These are phyloP conservation scores for Mionectes olivaceus DNA, from an alignment of 2,797 vertebrate species.

Conservation along the genomic window DNA sequence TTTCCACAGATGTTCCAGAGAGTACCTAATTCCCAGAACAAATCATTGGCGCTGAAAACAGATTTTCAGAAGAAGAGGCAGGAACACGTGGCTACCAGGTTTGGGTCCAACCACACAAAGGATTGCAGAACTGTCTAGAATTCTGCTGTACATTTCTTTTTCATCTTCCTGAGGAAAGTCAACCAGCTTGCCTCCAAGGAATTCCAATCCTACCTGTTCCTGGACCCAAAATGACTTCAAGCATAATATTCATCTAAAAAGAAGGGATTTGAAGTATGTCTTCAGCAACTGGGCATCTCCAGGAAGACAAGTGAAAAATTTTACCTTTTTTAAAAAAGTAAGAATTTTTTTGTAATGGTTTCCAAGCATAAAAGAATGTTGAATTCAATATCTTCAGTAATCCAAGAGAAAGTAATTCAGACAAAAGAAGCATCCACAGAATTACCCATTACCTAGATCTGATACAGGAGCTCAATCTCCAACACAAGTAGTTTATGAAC, in stretches of 20 bases:
- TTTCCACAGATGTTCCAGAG: slow-evolving; percentile 40
- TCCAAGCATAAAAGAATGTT: neutral
- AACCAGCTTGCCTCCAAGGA: neutral
- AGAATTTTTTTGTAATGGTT: neutral
- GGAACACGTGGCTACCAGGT: neutral
- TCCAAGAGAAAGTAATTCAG: neutral
- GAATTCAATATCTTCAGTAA: neutral
- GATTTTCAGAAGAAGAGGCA: neutral
- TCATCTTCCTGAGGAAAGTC: neutral
- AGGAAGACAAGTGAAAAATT: neutral
- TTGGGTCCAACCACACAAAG: neutral
- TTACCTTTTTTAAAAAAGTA: neutral
- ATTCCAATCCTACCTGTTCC: neutral
- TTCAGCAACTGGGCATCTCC: neutral
- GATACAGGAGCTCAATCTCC: neutral
- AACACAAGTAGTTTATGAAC: neutral
- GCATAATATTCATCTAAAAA: neutral
- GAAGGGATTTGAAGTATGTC: neutral
- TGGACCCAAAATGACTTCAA: neutral
- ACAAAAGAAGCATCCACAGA: neutral
- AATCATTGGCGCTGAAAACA: neutral
- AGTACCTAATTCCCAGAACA: neutral
- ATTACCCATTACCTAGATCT: neutral
- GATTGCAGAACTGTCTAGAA: neutral
- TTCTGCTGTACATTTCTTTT: neutral